Base-by-base conservation (phyloP, 2,797 vertebrate genomes). In the Diplodus sargus region DNA sequence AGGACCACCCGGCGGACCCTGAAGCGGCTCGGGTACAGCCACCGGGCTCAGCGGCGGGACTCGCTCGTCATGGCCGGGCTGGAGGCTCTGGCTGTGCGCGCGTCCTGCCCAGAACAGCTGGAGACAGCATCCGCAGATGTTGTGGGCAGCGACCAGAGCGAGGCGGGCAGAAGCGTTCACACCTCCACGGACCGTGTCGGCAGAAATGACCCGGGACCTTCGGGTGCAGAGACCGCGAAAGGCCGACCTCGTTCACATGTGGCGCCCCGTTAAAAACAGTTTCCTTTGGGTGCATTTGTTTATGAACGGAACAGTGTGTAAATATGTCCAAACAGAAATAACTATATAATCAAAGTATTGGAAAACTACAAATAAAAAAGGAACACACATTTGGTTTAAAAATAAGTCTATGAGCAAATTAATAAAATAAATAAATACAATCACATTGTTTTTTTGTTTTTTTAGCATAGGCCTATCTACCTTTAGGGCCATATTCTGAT, bases 11-110 rank as follows among this genome's bases (percentile, higher is more conserved):
- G 79, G 52, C 30, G 87, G 57, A 85, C 84, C 59, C 3, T 89
- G 25, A 87, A 87, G 74, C 48, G 83, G 48, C 76, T 89, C 8
- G 85, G 87, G 0, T 89, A 87, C 76, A 79, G 64, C 42, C 70
- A 60, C 70, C 75, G 30, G 54, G 20, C 51, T 17, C 70, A 56
- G 57, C 75, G 54, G 18, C 61, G 62, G n/a, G 75, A 79, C 0
- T 7, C 68, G 0, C 69, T 87, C 4, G 47, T 79, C 10, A 45
- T 53, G 64, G 72, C 68, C 51, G 85, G 76, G 3, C 70, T 77
- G 69, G 82, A 79, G 17, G 79, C 82, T 43, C 11, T 82, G 0
- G 66, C 76, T 0, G 73, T 2, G 17, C 70, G 76, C 68, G 42
- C 71, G 0, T 53, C 76, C 20, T 17, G 74, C 4, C 20, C 79